Conservation (phyloP, 2,797 vertebrate genomes). For the Pagetopsis macropterus region DNA sequence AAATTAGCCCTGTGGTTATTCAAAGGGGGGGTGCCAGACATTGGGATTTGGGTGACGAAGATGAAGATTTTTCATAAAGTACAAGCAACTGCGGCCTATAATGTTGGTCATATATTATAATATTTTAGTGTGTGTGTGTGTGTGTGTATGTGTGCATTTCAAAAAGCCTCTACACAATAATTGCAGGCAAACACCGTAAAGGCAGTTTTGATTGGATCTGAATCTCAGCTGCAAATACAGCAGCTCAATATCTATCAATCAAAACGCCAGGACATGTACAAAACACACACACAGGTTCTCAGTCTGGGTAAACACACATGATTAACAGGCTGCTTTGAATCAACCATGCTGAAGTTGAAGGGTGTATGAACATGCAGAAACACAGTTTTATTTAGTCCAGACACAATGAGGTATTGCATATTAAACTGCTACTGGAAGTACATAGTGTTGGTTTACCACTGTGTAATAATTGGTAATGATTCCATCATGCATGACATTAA, state of each 20-base stretch:
- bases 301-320: conserved; percentile 22
- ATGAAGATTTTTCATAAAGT: conserved; percentile 33
- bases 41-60: conserved; percentile 21
- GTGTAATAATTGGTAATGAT: background rate
- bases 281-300: conserved; percentile 14
- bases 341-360: background rate
- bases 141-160: conserved; percentile 10
- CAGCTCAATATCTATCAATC: conserved; percentile 50
- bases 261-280: conserved; percentile 29
- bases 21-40: background rate
- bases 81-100: background rate
- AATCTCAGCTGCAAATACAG: conserved; percentile 39
- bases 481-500: conserved; percentile 10
- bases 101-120: background rate
- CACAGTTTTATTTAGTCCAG: conserved; percentile 9
- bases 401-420: conserved; percentile 17
- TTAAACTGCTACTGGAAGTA: conserved; percentile 11
- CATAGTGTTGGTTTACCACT: conserved; percentile 2
- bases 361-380: conserved; percentile 12
- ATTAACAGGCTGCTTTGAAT: conserved; percentile 19
- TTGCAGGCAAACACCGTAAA: conserved; percentile 31
- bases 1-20: conserved; percentile 34
- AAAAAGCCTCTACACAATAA: conserved; percentile 26
- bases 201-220: conserved; percentile 45
- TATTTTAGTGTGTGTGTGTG: background rate